Conservation (phyloP, 2,888 invertebrate species). For the Zygaena filipendulae region DNA sequence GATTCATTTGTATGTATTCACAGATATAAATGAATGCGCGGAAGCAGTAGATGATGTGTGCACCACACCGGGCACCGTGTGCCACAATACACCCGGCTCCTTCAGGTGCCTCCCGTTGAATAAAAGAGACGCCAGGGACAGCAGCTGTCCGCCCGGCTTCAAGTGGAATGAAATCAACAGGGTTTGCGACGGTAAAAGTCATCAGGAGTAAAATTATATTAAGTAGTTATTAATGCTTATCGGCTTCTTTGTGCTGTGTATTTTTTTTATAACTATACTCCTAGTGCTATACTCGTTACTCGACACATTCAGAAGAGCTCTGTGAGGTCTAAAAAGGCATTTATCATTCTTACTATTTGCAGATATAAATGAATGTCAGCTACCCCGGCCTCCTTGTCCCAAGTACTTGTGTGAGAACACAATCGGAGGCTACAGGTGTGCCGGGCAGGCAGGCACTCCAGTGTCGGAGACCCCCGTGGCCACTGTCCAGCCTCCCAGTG, state of each 20-base stretch:
- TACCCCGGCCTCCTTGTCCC: slow-evolving; percentile 53
- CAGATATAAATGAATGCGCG: slow-evolving; percentile 85
- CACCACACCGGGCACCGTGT: slow-evolving; percentile 69
- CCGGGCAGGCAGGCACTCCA: slow-evolving; percentile 51
- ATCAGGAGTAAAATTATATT: too few relatives aligned
- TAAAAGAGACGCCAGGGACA: slow-evolving; percentile 39
- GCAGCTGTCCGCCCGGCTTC: slow-evolving; percentile 66
- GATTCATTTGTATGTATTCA: too few relatives aligned
- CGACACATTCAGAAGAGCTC: too few relatives aligned
- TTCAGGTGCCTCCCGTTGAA: slow-evolving; percentile 70
- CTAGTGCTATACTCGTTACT: too few relatives aligned
- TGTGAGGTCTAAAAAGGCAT: too few relatives aligned
- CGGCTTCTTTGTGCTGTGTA: too few relatives aligned
- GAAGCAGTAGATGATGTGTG: slow-evolving; percentile 64
- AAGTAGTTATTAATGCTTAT: too few relatives aligned
- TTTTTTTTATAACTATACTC: too few relatives aligned
- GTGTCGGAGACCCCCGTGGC: slow-evolving; percentile 31
- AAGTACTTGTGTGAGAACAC: slow-evolving; percentile 62
- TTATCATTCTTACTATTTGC: too few relatives aligned
- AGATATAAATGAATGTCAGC: slow-evolving; percentile 89
- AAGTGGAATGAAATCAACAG: slow-evolving; percentile 62
- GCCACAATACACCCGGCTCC: slow-evolving; percentile 75
- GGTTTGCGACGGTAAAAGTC: slow-evolving; percentile 68
- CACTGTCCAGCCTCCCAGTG: slow-evolving; percentile 23
- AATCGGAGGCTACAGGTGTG: slow-evolving; percentile 59